phyloP scores from a whole-genome alignment of 92 coral and sea anemone species.

The Palythoa grandis region DNA sequence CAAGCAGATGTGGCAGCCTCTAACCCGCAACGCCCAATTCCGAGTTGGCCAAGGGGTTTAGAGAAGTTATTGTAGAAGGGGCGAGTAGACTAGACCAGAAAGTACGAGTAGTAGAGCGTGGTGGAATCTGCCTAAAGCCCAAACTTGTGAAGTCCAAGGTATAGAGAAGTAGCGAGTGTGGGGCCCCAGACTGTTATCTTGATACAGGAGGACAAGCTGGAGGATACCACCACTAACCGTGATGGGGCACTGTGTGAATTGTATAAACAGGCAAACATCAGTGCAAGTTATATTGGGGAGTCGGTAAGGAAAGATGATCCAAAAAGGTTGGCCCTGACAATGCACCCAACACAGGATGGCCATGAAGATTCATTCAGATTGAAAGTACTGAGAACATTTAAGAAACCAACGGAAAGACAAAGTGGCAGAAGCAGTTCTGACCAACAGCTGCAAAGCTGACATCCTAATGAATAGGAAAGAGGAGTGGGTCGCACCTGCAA shows the following conservation, averaged over 20 bases:
- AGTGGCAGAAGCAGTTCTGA: neutral
- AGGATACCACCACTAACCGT: too few relatives aligned
- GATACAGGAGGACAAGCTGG: too few relatives aligned
- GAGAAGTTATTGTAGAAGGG: neutral
- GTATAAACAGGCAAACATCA: neutral
- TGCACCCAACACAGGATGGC: neutral
- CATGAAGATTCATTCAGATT: too few relatives aligned
- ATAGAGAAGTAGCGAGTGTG: neutral
- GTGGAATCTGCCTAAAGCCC: neutral
- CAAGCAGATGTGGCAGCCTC: conserved; percentile 2
- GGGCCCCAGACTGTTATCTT: neutral
- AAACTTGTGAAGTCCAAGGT: neutral
- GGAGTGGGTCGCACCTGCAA: neutral
- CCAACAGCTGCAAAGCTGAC: neutral
- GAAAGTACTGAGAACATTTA: too few relatives aligned
- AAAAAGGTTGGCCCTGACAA: neutral
- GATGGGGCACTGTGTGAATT: neutral
- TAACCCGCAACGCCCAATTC: neutral
- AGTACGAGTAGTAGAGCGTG: too few relatives aligned
- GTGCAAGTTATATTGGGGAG: neutral
- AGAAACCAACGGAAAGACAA: conserved; percentile 5
- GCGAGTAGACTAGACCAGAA: neutral
- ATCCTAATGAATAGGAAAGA: conserved; percentile 4
- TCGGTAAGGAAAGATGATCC: neutral
- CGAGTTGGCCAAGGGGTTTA: neutral